Evolutionary conservation across 2,888 invertebrate genomes (phyloP).

Genomic region (Agapetus fuscipes): DNA sequence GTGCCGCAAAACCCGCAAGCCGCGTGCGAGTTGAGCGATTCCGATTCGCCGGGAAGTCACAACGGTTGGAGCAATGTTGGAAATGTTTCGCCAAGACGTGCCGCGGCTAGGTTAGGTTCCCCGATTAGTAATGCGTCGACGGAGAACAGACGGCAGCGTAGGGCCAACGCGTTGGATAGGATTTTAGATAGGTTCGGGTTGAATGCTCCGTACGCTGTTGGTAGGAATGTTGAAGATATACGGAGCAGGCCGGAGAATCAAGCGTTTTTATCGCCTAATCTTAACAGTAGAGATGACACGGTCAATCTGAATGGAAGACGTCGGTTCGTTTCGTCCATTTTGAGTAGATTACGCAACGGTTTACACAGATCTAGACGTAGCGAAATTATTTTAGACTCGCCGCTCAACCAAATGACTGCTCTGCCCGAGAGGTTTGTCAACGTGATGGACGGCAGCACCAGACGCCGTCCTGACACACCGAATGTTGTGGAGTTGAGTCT

Average conservation of each 20-base stretch:
- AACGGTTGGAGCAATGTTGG: too few relatives aligned
- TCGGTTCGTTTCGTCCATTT: slow-evolving; percentile 16
- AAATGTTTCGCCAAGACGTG: too few relatives aligned
- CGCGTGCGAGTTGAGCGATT: slow-evolving; percentile 15
- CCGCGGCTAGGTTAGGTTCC: too few relatives aligned
- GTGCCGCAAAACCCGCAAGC: slow-evolving; percentile 13
- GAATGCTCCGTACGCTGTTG: slow-evolving; percentile 20
- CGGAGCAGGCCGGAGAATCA: not conserved
- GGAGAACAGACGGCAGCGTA: slow-evolving; percentile 14
- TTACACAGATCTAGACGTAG: slow-evolving; percentile 22
- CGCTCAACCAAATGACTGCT: slow-evolving; percentile 33
- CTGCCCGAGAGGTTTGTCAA: slow-evolving; percentile 21
- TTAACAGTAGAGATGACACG: not conserved
- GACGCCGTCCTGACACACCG: slow-evolving; percentile 34
- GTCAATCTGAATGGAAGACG: slow-evolving; percentile 5
- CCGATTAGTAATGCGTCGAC: slow-evolving; percentile 4
- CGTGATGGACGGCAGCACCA: slow-evolving; percentile 4
- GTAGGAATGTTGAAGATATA: slow-evolving; percentile 5
- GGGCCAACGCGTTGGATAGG: slow-evolving; percentile 22
- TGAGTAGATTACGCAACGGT: slow-evolving; percentile 14
- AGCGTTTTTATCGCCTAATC: slow-evolving; percentile 5
- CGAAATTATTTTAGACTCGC: slow-evolving; percentile 28
- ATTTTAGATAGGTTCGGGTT: slow-evolving; percentile 28
- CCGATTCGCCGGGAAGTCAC: slow-evolving; percentile 20
- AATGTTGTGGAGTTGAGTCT: slow-evolving; percentile 35